Evolutionary conservation across 2,113 vertebrate species (phyloP), one percentile per base, ranked within the genome.

Genomic region (Petrocephalus zakoni): DNA sequence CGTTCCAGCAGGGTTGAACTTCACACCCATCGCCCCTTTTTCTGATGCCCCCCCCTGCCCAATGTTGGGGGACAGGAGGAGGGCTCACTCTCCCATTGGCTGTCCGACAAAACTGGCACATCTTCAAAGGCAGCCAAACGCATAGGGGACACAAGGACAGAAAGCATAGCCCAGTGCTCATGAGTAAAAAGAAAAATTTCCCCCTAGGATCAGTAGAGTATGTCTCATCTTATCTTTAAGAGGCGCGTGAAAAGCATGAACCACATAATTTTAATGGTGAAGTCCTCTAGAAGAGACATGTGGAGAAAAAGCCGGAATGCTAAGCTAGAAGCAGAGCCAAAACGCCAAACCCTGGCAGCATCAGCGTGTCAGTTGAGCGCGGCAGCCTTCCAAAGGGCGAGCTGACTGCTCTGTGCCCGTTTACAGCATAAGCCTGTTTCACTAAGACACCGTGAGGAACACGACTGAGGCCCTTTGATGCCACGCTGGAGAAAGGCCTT

Each of bases 341-440:
- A 37, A 34, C 29, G 13, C 13, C 34, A 75, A 75, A 75, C 29
- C 2, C 68, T 37, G 68, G 25, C 68, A 75, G 68, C 34, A n/a
- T 6, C 5, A 13, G 68, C 1, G 29, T 17, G 68, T 37, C 68
- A 17, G 29, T 75, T 75, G 25, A 37, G 29, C 68, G 5, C 4
- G 25, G 29, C 25, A 75, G 29, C 25, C 68, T 19, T 75, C 29
- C 34, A 37, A 37, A 29, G 15, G 34, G 11, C 29, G 68, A 75
- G 68, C 68, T 75, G 68, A 75, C 68, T 75, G 68, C 68, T 84
- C 46, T 8, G 46, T 84, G 82, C 82, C 46, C 19, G 22, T 84
- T 84, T 84, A 84, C 46, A 51, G 82, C 46, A 52, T 51, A 84
- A 84, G 82, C 47, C 82, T 84, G 49, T 84, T 84, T 84, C n/a